Evolutionary conservation across 2,797 vertebrate species (phyloP).

Genomic region (Orientallactaga sibirica): DNA sequence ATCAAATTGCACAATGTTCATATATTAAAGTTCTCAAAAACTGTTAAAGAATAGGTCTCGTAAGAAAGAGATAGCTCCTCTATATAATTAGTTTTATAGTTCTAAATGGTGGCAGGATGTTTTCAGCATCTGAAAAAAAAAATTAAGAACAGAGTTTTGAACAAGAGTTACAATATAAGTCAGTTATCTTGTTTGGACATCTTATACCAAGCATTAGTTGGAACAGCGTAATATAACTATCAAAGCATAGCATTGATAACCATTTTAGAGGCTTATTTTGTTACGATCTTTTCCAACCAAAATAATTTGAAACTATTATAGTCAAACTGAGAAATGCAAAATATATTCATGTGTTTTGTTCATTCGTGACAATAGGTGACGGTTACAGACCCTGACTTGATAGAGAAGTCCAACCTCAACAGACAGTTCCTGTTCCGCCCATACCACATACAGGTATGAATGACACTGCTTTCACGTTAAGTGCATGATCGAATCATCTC

Average conservation of each 20-base stretch:
- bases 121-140: not conserved
- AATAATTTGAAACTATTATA: constrained; percentile 22
- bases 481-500: not conserved
- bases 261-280: constrained; percentile 33
- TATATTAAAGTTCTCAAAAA: not conserved
- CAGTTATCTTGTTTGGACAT: not conserved
- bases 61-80: not conserved
- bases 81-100: not conserved
- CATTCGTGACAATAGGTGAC: constrained; percentile 90
- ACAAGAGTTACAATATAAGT: not conserved
- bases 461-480: constrained; percentile 66
- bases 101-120: not conserved
- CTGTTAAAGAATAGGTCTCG: not conserved
- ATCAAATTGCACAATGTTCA: too few relatives aligned
- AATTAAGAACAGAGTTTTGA: not conserved
- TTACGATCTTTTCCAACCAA: constrained; percentile 21
- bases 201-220: constrained; percentile 31
- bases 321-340: constrained; percentile 56
- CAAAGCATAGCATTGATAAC: constrained; percentile 35
- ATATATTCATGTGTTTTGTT: constrained; percentile 55
- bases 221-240: not conserved
- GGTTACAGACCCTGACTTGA: constrained; percentile 98
- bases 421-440: constrained; percentile 98
- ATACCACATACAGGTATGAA: constrained; percentile 96
- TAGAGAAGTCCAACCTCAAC: constrained; percentile 99